Base-by-base conservation (phyloP, 2,797 vertebrate species). In the Manis crassicaudata region DNA sequence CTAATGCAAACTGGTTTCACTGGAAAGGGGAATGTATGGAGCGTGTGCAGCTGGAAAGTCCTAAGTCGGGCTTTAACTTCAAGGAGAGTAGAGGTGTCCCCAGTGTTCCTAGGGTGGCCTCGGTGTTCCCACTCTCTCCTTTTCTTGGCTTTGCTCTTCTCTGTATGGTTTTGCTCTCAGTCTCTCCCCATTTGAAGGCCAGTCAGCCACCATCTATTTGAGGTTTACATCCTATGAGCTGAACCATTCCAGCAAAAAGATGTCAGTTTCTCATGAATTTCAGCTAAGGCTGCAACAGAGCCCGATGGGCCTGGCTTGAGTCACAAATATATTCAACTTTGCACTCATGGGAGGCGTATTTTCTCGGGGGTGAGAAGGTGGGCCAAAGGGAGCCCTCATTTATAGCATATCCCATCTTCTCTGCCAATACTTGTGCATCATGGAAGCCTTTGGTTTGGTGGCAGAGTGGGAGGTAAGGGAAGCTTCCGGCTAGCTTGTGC, bases 101-200 rank as follows among this genome's bases (percentile, higher is more conserved):
- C 75, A 40, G 3, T 43, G 40, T 25, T 90, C 29, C 25, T 67
- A 27, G 14, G 29, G 72, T 76, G n/a, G 10, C 43, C 54, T 84
- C 11, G 12, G 16, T 46, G 46, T 14, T 0, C 18, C 4, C 29
- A 7, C 32, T 50, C 29, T 20, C 46, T 52, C 37, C 18, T 9
- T 72, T 40, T 82, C 72, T 88, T 96, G 73, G 67, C 56, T 90
- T 83, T 88, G 56, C 35, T 50, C 63, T 43, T 89, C 29, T 83
- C n/a, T 83, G 6, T 43, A 58, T 70, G 58, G 23, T 56, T 88
- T 81, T 85, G 25, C 93, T 85, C n/a, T 88, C 58, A 87, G 52
- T 10, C 43, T 87, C 11, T 68, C 43, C n/a, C 37, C 23, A 52
- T n/a, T 0, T 56, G 23, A 95, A 94, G 60, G 77, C 46, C 73